phyloP scores from a whole-genome alignment of 1,140 invertebrate species.

The Hermetia illucens region DNA sequence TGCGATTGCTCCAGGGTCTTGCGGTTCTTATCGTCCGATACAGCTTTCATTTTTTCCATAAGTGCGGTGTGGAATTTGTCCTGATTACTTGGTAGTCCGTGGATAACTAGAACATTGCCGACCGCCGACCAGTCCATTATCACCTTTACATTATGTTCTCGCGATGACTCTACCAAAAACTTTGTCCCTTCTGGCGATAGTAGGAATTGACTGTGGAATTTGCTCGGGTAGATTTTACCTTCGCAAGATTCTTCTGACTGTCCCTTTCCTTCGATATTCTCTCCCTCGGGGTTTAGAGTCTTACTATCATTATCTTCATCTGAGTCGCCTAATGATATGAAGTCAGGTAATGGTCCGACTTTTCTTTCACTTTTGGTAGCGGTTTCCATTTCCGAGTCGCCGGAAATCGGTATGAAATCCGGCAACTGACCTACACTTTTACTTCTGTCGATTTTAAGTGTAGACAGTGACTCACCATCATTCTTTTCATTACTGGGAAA shows the following conservation, averaged over 20 bases:
- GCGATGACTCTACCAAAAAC: conserved; percentile 27
- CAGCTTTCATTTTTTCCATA: conserved; percentile 24
- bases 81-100: conserved; percentile 32
- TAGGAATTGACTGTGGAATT: conserved; percentile 31
- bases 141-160: conserved; percentile 30
- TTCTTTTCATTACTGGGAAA: too few species aligned
- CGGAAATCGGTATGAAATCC: too few species aligned
- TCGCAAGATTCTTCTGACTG: too few species aligned
- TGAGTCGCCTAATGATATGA: conserved; percentile 16
- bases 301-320: too few species aligned
- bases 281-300: too few species aligned
- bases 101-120: conserved; percentile 32
- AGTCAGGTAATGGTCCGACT: conserved; percentile 16
- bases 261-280: too few species aligned
- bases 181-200: conserved; percentile 29
- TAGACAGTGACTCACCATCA: conserved; percentile 6
- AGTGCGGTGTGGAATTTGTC: conserved; percentile 33
- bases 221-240: conserved; percentile 33
- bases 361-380: too few species aligned
- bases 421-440: too few species aligned
- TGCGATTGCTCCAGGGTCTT: conserved; percentile 9
- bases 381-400: too few species aligned
- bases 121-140: conserved; percentile 26
- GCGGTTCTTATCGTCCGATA: conserved; percentile 10
- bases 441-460: conserved; percentile 4